phyloP scores from a whole-genome alignment of 2,797 vertebrate species.

The Alectoris magna region DNA sequence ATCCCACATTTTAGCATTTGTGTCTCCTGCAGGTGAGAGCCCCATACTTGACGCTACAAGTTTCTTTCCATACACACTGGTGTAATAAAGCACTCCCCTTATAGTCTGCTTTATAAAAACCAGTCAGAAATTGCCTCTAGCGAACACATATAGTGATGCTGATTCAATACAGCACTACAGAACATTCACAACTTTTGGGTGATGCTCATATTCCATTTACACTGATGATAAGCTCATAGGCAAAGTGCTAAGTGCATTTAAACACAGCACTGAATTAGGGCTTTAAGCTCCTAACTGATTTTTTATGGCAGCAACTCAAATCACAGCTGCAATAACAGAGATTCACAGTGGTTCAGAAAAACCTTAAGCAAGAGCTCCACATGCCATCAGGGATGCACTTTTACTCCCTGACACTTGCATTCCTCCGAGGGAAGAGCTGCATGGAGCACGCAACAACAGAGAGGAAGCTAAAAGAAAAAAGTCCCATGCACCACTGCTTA shows the following conservation, averaged over 20 bases:
- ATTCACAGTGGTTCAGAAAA: background rate
- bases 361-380: background rate
- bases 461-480: background rate
- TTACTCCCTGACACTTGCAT: accelerated
- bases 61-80: background rate
- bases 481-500: background rate
- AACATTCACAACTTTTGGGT: background rate
- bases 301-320: background rate
- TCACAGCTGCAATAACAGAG: background rate
- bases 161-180: background rate
- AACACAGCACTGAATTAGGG: background rate
- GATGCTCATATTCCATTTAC: background rate
- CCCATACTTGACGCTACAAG: background rate
- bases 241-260: background rate
- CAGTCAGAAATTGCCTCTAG: background rate
- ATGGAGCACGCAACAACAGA: background rate
- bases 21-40: background rate
- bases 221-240: background rate
- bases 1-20: background rate
- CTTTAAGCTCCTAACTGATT: background rate
- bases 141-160: background rate
- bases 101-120: background rate
- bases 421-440: background rate
- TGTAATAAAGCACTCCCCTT: background rate
- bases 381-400: background rate